These are phyloP conservation scores for Argyresthia goedartella DNA, from an alignment of 2,888 invertebrate genomes.

Conservation along the genomic window DNA sequence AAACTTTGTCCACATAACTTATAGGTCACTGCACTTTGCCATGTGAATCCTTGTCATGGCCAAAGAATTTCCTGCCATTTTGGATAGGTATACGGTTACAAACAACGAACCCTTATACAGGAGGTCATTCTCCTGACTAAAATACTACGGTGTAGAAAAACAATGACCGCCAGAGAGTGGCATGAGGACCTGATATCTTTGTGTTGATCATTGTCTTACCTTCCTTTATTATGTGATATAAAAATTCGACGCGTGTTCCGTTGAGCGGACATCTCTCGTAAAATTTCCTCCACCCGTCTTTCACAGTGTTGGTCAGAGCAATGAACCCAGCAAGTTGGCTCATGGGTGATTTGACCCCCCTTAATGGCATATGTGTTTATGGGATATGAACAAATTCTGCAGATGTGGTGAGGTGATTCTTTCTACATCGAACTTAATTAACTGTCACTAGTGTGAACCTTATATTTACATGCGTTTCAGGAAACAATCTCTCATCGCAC, in stretches of 20 bases:
- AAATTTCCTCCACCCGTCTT: slow-evolving; percentile 37
- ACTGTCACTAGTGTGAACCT: neutral
- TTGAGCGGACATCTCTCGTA: slow-evolving; percentile 48
- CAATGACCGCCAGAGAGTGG: slow-evolving; percentile 55
- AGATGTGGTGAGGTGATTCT: too few species aligned
- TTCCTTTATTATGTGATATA: slow-evolving; percentile 44
- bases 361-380: too few species aligned
- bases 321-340: slow-evolving; percentile 32
- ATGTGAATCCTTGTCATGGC: slow-evolving; percentile 31
- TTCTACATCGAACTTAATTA: neutral
- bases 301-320: slow-evolving; percentile 28
- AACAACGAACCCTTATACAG: slow-evolving; percentile 41
- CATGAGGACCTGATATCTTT: slow-evolving; percentile 47
- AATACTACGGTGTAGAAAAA: slow-evolving; percentile 24
- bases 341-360: too few species aligned
- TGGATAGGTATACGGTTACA: slow-evolving; percentile 45
- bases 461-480: slow-evolving; percentile 19
- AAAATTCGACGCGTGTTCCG: slow-evolving; percentile 55
- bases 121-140: slow-evolving; percentile 51
- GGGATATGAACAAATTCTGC: too few species aligned
- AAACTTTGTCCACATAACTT: neutral
- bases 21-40: slow-evolving; percentile 34
- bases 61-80: slow-evolving; percentile 43
- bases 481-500: slow-evolving; percentile 27
- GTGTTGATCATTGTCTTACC: slow-evolving; percentile 36